Percentiles rank a stretch among this genome's conserved stretches.
Conservation (phyloP, 2,888 invertebrate genomes). For the Drosophila crucigera region DNA sequence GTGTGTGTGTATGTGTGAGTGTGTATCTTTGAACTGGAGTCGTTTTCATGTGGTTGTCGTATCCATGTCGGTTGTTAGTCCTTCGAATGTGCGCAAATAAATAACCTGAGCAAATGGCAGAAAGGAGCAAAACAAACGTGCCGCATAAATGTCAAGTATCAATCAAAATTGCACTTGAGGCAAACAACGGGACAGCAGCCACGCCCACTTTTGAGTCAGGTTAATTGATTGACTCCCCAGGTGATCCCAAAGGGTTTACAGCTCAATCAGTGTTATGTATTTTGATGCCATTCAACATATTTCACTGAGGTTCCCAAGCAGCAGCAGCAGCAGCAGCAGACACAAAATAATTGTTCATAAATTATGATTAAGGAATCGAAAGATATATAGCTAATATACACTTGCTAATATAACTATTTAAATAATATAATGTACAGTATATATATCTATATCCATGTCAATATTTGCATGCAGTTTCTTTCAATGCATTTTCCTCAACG, state of each 20-base stretch:
- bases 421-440: neutral
- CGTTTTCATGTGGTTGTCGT: slow-evolving; percentile 12
- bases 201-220: slow-evolving; percentile 58
- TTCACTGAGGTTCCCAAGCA: neutral
- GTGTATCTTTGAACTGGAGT: slow-evolving; percentile 8
- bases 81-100: slow-evolving; percentile 60
- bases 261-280: slow-evolving; percentile 30
- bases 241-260: slow-evolving; percentile 24
- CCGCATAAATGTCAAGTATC: slow-evolving; percentile 79
- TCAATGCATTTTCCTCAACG: slow-evolving; percentile 23
- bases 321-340: neutral
- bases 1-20: slow-evolving; percentile 18
- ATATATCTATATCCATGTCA: neutral
- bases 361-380: neutral
- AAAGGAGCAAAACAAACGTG: slow-evolving; percentile 51
- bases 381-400: neutral
- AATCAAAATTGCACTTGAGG: slow-evolving; percentile 75
- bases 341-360: neutral
- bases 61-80: slow-evolving; percentile 49
- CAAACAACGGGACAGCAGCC: slow-evolving; percentile 52
- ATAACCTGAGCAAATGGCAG: slow-evolving; percentile 40
- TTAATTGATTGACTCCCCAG: slow-evolving; percentile 60
- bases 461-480: slow-evolving; percentile 1
- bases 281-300: neutral
- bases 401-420: neutral